These are phyloP conservation scores for Dusona sp. DNA, from an alignment of 2,888 invertebrate genomes.

Conservation along the genomic window DNA sequence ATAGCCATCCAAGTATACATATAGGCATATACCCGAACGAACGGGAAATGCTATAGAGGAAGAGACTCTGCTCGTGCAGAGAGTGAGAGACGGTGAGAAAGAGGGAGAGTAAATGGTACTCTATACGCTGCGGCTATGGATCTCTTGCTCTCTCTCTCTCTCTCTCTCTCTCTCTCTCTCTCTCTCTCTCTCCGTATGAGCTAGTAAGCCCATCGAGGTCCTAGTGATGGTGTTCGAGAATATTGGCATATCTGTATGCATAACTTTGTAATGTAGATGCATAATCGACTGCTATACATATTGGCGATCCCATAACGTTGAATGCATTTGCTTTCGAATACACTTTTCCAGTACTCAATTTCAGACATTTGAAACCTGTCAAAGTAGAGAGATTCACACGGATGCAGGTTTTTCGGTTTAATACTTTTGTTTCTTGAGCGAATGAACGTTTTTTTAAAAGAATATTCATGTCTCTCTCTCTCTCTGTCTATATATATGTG, in stretches of 20 bases:
- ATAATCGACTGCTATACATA: neutral
- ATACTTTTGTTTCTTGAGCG: neutral
- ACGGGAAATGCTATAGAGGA: slow-evolving; percentile 28
- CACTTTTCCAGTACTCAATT: slow-evolving; percentile 1
- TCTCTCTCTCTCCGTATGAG: slow-evolving; percentile 1
- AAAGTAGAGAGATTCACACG: neutral
- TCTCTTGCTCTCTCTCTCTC: neutral
- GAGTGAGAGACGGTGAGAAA: slow-evolving; percentile 8
- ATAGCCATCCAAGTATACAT: neutral
- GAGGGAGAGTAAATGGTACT: slow-evolving; percentile 4
- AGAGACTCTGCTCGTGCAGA: slow-evolving; percentile 29
- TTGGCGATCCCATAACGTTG: neutral
- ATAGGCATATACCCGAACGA: slow-evolving; percentile 14
- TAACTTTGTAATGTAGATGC: slow-evolving; percentile 15
- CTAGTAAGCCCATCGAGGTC: slow-evolving; percentile 19
- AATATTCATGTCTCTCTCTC: neutral
- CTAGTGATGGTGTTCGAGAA: slow-evolving; percentile 2
- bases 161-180: neutral
- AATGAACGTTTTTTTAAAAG: neutral
- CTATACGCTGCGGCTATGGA: slow-evolving; percentile 8
- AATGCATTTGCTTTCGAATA: neutral
- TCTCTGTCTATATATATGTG: neutral
- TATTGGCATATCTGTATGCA: slow-evolving; percentile 10
- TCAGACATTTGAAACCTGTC: neutral
- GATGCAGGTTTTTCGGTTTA: neutral